Base-by-base conservation (phyloP, 2,797 vertebrate genomes). In the Pipistrellus nathusii region DNA sequence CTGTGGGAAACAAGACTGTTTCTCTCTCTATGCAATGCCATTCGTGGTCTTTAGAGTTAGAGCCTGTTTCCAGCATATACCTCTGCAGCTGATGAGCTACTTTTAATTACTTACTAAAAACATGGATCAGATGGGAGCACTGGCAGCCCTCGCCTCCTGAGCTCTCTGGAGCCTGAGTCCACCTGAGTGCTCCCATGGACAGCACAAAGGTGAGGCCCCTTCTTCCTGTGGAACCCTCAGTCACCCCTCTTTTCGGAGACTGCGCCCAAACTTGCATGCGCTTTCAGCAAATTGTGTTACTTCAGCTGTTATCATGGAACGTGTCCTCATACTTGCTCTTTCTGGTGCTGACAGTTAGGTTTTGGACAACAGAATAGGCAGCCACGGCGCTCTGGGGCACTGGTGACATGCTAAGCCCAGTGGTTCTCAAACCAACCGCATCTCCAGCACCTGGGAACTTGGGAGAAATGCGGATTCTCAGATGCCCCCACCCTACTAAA, bases 331-430 rank as follows among this genome's bases (percentile, higher is more conserved):
- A 8, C 23, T 53, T 35, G 13, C 15, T 85, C 4, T 57, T 20
- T 77, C n/a, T 48, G 30, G 11, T 21, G 23, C 76, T 62, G 14
- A 2, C 8, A 57, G 5, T 69, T 81, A 46, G 0, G 11, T 69
- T 69, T 75, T 57, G 57, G 17, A 72, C 12, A 48, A 59, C 6
- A 68, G 21, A 68, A 66, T 27, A 21, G 13, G 9, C 51, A 62
- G 3, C 30, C 20, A 0, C 3, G 0, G 8, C n/a, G 8, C 38
- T 81, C 30, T 15, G 38, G 35, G 27, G 35, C 20, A 4, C 38
- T 41, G 3, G 12, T 53, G 55, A 48, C 80, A 20, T n/a, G n/a
- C 69, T 51, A 32, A 76, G n/a, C 69, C 13, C 21, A 15, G 18
- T 51, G 51, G 7, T 71, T 83, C 69, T 87, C 51, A 83, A n/a